Base-by-base conservation (phyloP, 2,888 invertebrate genomes). In the Drosophila kambysellisi region DNA sequence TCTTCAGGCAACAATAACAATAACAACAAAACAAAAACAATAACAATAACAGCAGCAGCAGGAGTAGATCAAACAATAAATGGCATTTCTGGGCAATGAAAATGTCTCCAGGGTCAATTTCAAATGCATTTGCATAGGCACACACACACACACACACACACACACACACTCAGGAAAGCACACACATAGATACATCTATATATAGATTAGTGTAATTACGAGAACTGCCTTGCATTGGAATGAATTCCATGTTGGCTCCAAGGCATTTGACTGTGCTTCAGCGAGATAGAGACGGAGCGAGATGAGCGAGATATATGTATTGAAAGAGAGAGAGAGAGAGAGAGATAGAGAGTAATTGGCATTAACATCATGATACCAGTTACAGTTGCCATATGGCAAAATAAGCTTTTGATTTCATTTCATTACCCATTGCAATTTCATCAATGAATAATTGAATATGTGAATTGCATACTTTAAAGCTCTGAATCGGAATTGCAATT, bases 91-190 rank as follows among this genome's bases (percentile, higher is more conserved):
- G 74, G 71, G 53, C 69, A 77, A 54, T 57, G 68, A 72, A 63
- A 80, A 88, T 88, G 88, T 88, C 85, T 84, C 85, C 79, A 88
- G 85, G 85, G 89, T 88, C 82, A 86, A 88, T 86, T 84, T 74
- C 69, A 73, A 79, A 85, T 89, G 84, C 84, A 81, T 79, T 76
- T 74, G 69, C 74, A 76, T 65, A 62, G 57, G 62, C 67, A 62
- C 37, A 54, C 35, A 54, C 51, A 48, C 37, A 62, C 11, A 50
- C 41, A 20, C 39, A n/a, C n/a, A n/a, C n/a, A 65, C 33, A 48
- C 39, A 48, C 50, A 39, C 30, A 64, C 39, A 35, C 6, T 30
- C 46, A 58, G n/a, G 39, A 30, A 41, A 8, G n/a, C 12, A 48
- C 20, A 53, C 46, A 62, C 6, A 53, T 33, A 50, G 39, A 46